Evolutionary conservation across 2,113 vertebrate species (phyloP).

Genomic region (Protobothrops mucrosquamatus): DNA sequence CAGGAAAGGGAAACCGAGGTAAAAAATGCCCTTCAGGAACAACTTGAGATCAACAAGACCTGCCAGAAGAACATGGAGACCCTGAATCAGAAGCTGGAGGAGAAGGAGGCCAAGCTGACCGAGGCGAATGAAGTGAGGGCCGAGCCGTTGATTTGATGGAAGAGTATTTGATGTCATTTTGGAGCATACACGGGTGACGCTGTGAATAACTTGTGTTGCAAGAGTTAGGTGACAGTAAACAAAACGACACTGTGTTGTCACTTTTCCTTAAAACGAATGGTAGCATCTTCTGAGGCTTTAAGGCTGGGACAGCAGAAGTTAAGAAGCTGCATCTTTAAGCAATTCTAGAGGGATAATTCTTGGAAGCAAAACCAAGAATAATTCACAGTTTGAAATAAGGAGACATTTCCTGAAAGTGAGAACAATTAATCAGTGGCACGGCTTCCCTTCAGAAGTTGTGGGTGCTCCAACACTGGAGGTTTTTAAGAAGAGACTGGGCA

Average conservation of each 20-base stretch:
- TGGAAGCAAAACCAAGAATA: background rate
- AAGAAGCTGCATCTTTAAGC: too few relatives aligned
- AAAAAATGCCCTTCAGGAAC: conserved; percentile 75
- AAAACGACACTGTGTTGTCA: background rate
- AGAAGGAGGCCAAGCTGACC: conserved; percentile 76
- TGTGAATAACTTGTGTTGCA: background rate
- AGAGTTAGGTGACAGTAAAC: background rate
- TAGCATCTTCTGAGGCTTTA: background rate
- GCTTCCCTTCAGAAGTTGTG: background rate
- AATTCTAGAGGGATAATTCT: background rate
- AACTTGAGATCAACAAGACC: conserved; percentile 73
- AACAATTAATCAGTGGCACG: background rate
- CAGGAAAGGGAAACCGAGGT: conserved; percentile 79
- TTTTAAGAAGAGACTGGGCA: background rate
- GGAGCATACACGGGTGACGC: background rate
- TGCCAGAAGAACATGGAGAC: conserved; percentile 77
- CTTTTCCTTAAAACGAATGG: background rate
- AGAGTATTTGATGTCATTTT: background rate
- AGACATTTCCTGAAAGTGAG: background rate
- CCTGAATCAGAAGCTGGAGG: conserved; percentile 78
- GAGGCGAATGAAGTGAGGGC: conserved; percentile 80
- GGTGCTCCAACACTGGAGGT: background rate
- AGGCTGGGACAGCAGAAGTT: background rate
- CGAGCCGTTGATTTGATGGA: background rate
- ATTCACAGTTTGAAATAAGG: background rate